Percentiles rank a stretch among this genome's conserved stretches.
phyloP scores from a whole-genome alignment of 2,888 invertebrate species.

The Agonopterix heracliana region DNA sequence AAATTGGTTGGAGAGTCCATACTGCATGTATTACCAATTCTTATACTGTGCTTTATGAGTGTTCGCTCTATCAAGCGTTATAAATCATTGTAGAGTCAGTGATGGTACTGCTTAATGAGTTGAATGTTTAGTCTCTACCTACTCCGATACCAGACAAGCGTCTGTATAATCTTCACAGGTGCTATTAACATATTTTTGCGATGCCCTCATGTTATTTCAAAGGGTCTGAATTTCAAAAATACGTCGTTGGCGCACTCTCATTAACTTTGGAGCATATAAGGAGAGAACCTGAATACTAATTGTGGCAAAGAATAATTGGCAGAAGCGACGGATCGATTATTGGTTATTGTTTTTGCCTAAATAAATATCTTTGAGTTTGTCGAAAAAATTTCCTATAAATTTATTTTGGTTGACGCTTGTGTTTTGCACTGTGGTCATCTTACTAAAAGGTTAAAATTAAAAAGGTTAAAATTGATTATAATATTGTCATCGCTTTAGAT shows the following conservation, averaged over 20 bases:
- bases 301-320: constrained; percentile 23
- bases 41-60: no score
- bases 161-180: constrained; percentile 28
- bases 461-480: no score
- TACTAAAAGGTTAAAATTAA: no score
- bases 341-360: not conserved
- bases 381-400: not conserved
- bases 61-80: no score
- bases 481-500: no score
- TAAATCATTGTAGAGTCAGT: no score
- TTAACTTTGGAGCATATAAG: constrained; percentile 71
- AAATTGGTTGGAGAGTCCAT: no score
- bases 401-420: not conserved
- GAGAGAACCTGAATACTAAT: constrained; percentile 67
- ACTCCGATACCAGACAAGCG: not conserved
- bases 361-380: not conserved
- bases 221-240: constrained; percentile 68
- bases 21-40: no score
- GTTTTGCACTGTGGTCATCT: not conserved
- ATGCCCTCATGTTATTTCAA: constrained; percentile 54
- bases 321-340: constrained; percentile 28
- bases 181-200: constrained; percentile 68
- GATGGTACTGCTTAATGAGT: no score
- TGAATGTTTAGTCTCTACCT: not conserved
- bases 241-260: constrained; percentile 59